Evolutionary conservation across 2,888 invertebrate genomes (phyloP).

Genomic region (Ornithoptera priamus): DNA sequence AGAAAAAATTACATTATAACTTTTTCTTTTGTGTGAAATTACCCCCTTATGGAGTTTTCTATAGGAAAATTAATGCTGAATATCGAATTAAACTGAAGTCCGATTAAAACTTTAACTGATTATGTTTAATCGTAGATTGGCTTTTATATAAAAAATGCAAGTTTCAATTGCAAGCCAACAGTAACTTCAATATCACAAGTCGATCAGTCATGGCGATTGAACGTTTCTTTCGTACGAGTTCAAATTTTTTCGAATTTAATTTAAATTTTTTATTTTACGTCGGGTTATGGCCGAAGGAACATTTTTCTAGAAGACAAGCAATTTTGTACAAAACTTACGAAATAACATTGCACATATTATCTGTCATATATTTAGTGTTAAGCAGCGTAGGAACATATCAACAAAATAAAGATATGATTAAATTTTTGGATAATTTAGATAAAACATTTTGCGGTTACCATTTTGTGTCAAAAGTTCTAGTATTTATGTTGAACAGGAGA

Average conservation of each 20-base stretch:
- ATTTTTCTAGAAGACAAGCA: conserved; percentile 38
- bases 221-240: conserved; percentile 31
- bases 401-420: conserved; percentile 36
- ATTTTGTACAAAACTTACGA: conserved; percentile 53
- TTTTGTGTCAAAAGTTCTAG: conserved; percentile 52
- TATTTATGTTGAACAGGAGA: conserved; percentile 49
- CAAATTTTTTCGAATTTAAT: conserved; percentile 58
- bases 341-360: conserved; percentile 41
- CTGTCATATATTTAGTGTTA: conserved; percentile 44
- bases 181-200: conserved; percentile 7
- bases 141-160: conserved; percentile 4
- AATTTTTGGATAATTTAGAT: conserved; percentile 55
- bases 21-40: no score
- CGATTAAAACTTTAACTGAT: conserved; percentile 10
- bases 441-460: conserved; percentile 55
- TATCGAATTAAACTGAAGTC: no score
- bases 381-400: conserved; percentile 52
- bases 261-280: conserved; percentile 54
- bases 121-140: conserved; percentile 27
- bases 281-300: conserved; percentile 59
- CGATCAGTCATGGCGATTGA: conserved; percentile 23
- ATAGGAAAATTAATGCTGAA: no score
- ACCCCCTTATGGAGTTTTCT: no score
- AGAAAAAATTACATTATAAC: no score
- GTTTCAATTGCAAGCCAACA: conserved; percentile 1